These are phyloP conservation scores for Neoarius graeffei DNA, from an alignment of 2,113 vertebrate genomes.

Conservation along the genomic window DNA sequence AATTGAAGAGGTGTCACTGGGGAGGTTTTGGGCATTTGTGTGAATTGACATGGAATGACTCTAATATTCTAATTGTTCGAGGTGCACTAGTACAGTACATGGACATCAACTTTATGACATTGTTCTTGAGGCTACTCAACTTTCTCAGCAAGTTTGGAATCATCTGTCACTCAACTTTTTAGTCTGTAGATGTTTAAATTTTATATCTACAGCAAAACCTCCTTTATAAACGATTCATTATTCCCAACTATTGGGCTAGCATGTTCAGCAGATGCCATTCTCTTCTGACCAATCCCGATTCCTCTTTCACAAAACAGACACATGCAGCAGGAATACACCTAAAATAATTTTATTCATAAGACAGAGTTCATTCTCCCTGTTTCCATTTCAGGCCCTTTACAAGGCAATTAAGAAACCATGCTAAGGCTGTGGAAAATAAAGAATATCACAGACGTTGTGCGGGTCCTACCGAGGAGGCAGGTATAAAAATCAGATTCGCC, in stretches of 20 bases:
- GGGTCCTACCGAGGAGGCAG: constrained; percentile 66
- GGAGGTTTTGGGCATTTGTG: no score
- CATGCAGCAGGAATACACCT: constrained; percentile 65
- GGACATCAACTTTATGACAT: background rate
- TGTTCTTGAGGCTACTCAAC: background rate
- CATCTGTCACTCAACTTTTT: background rate
- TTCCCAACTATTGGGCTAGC: no score
- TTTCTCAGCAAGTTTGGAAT: background rate
- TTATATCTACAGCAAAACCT: background rate
- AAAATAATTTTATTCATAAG: constrained; percentile 87
- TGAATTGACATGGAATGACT: no score
- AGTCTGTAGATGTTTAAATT: background rate
- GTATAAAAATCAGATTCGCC: constrained; percentile 6
- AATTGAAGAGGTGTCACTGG: no score
- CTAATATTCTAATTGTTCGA: no score
- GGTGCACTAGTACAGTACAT: background rate
- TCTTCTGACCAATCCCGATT: background rate
- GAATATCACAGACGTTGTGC: constrained; percentile 68
- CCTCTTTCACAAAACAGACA: background rate
- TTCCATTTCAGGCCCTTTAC: constrained; percentile 58
- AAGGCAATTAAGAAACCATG: constrained; percentile 85
- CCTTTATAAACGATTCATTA: background rate
- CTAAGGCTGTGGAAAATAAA: constrained; percentile 85
- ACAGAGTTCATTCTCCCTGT: constrained; percentile 58
- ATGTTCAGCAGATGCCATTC: background rate